Evolutionary conservation across 2,797 vertebrate species (phyloP).

Genomic region (Oryzias dopingdopingensis): DNA sequence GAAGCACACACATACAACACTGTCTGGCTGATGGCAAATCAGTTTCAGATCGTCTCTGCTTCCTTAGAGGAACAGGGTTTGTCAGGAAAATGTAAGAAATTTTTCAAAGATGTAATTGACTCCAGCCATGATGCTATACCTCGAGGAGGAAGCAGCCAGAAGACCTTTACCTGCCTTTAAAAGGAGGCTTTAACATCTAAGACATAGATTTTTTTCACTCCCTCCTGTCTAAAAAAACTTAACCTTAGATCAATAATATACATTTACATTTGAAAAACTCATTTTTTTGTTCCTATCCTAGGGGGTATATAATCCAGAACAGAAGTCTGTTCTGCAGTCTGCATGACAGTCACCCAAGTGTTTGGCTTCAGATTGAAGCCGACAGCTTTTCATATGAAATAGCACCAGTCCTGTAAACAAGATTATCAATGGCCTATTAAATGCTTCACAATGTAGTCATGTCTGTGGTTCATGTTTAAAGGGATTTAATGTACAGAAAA

Average conservation of each 20-base stretch:
- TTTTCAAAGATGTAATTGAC: slow-evolving; percentile 28
- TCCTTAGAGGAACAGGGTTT: slow-evolving; percentile 16
- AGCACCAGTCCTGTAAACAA: slow-evolving; percentile 1
- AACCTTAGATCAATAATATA: not conserved
- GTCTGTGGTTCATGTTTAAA: not conserved
- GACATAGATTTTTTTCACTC: not conserved
- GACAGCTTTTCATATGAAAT: not conserved
- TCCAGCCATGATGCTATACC: slow-evolving; percentile 10
- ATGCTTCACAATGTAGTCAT: not conserved
- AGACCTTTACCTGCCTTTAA: not conserved
- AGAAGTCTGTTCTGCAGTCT: not conserved
- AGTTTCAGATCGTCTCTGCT: slow-evolving; percentile 33
- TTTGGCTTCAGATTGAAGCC: not conserved
- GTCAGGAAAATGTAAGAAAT: slow-evolving; percentile 27
- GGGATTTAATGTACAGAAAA: no score
- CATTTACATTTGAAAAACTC: not conserved
- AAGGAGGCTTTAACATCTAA: not conserved
- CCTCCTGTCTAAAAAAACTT: not conserved
- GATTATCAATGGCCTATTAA: not conserved
- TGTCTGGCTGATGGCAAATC: slow-evolving; percentile 14
- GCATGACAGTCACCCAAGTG: not conserved
- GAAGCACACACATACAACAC: slow-evolving; percentile 25
- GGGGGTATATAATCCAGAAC: not conserved
- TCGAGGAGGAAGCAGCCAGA: slow-evolving; percentile 1
- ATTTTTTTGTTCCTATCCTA: not conserved